These are phyloP conservation scores for Vannuccia rotundouncinata DNA, from an alignment of 2,888 invertebrate genomes.

Conservation along the genomic window DNA sequence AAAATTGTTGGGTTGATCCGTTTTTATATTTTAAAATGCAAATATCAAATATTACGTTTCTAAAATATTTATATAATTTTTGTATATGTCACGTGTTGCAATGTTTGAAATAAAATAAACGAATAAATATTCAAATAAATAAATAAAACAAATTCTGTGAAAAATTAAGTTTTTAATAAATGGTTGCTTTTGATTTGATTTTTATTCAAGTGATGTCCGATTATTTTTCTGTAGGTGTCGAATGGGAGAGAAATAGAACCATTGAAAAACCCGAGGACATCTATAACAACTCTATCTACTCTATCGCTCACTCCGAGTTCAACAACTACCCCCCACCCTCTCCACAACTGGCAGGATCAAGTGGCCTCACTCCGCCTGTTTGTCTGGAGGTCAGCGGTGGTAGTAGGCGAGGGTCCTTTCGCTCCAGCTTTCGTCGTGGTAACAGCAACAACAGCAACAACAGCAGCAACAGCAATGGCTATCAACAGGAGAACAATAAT, in stretches of 20 bases:
- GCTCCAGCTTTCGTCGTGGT: conserved; percentile 34
- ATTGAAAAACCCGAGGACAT: not conserved
- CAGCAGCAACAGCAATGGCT: conserved; percentile 30
- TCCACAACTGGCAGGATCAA: not conserved
- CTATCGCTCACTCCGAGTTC: not conserved
- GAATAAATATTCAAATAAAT: too few relatives aligned
- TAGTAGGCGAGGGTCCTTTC: conserved; percentile 36
- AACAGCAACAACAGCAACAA: conserved; percentile 4
- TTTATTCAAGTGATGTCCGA: too few relatives aligned
- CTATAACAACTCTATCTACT: conserved; percentile 14
- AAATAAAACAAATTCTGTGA: too few relatives aligned
- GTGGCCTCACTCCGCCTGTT: not conserved
- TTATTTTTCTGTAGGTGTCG: not conserved
- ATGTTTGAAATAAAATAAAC: too few relatives aligned
- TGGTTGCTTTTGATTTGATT: too few relatives aligned
- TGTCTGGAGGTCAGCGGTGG: conserved; percentile 38
- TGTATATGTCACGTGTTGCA: too few relatives aligned
- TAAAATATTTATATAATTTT: too few relatives aligned
- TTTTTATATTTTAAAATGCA: too few relatives aligned
- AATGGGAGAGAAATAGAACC: not conserved
- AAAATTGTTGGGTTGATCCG: too few relatives aligned
- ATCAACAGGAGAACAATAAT: not conserved
- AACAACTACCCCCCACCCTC: not conserved
- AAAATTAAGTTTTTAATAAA: too few relatives aligned
- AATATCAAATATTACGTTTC: too few relatives aligned